Evolutionary conservation across 64 coral and sea anemone genomes (phyloP).

Genomic region (Pachyseris speciosa): DNA sequence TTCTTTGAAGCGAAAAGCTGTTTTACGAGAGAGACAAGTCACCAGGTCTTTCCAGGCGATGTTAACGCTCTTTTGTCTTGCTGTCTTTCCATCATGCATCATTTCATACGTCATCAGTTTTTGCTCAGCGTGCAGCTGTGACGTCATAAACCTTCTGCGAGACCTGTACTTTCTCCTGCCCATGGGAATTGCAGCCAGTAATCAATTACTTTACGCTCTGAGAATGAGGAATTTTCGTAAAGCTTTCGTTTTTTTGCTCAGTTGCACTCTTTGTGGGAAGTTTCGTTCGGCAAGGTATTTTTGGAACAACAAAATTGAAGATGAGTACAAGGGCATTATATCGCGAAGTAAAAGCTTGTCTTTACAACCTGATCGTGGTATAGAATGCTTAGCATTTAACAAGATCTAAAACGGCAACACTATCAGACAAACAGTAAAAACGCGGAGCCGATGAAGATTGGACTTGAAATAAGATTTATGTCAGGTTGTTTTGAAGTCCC

Average conservation of each 20-base stretch:
- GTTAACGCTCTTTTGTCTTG: conserved; percentile 26
- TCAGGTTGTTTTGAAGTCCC: no score
- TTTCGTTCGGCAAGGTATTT: not conserved
- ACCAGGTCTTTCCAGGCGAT: conserved; percentile 64
- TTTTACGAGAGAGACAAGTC: conserved; percentile 22
- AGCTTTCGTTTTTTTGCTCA: conserved; percentile 12
- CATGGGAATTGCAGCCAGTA: conserved; percentile 27
- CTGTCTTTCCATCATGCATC: conserved; percentile 64
- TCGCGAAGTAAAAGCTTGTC: no score
- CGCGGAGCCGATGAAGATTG: no score
- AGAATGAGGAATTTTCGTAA: conserved; percentile 71
- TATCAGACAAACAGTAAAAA: no score
- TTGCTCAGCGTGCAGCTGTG: conserved; percentile 54
- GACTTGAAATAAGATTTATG: no score
- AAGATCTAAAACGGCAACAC: no score
- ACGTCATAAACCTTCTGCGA: conserved; percentile 45
- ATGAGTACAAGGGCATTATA: not conserved
- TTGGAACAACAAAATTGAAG: not conserved
- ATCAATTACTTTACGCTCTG: conserved; percentile 72
- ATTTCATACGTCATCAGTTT: conserved; percentile 57
- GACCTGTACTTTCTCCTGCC: conserved; percentile 56
- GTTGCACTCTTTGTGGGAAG: not conserved
- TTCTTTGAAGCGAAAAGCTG: not conserved
- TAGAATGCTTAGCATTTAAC: no score
- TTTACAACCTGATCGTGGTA: no score